Percentiles rank a stretch among this genome's conserved stretches.
phyloP scores from a whole-genome alignment of 2,113 vertebrate species.

The Maccullochella peelii region DNA sequence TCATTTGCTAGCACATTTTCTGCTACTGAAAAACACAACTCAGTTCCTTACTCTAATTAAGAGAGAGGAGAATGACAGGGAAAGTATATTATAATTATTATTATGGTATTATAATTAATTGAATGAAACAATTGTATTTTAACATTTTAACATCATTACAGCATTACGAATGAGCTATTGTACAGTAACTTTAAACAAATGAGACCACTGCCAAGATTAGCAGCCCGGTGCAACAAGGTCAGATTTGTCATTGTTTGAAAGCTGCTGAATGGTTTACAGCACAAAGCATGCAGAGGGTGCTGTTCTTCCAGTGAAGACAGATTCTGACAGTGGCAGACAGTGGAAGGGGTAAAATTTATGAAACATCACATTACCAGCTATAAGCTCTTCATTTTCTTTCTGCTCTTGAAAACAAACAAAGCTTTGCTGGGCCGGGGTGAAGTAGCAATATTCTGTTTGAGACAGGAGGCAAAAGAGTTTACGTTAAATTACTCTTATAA shows the following conservation, averaged over 20 bases:
- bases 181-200: background rate
- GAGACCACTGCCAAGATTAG: background rate
- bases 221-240: background rate
- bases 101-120: background rate
- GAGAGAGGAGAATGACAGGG: background rate
- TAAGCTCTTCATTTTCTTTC: background rate
- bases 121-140: background rate
- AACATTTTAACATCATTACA: background rate
- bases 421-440: background rate
- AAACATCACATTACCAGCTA: background rate
- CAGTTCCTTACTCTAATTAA: constrained; percentile 4
- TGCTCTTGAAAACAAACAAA: background rate
- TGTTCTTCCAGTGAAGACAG: background rate
- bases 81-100: no score
- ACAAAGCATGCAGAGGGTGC: background rate
- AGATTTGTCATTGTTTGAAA: background rate
- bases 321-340: background rate
- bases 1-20: background rate
- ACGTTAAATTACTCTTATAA: background rate
- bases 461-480: no score
- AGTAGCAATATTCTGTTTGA: no score
- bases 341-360: no score
- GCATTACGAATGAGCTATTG: background rate
- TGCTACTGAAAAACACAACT: background rate
- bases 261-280: background rate